Evolutionary conservation across 2,113 vertebrate genomes (phyloP).

Genomic region (Halcyon senegalensis): DNA sequence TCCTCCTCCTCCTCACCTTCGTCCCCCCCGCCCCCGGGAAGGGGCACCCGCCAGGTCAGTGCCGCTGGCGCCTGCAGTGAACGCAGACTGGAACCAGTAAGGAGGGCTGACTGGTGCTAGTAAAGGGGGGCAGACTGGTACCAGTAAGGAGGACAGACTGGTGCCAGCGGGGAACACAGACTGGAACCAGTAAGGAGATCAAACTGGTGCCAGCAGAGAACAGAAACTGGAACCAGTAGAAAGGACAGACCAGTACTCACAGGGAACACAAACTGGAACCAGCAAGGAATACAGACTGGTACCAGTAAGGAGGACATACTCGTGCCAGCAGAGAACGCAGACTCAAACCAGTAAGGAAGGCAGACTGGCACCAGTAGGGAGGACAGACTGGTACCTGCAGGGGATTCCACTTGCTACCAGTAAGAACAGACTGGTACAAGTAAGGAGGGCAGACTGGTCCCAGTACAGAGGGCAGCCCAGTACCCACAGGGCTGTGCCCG

Average conservation of each 20-base stretch:
- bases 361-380: background rate
- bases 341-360: accelerated
- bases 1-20: slow-evolving; percentile 46
- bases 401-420: background rate
- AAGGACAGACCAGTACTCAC: accelerated
- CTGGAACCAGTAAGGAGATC: background rate
- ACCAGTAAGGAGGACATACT: background rate
- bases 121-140: accelerated
- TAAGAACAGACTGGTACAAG: background rate
- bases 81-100: background rate
- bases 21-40: background rate
- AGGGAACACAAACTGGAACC: background rate
- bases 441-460: too few relatives aligned
- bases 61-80: background rate
- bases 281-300: accelerated
- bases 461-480: background rate
- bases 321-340: background rate
- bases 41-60: slow-evolving; percentile 44
- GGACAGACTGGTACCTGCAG: background rate
- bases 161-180: accelerated
- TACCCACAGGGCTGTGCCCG: background rate
- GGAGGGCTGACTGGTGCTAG: accelerated
- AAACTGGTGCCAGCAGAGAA: background rate
- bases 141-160: too few relatives aligned
- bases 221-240: background rate